These are phyloP conservation scores for Ianthella basta DNA, from an alignment of 37 sponge, comb jelly and placozoan species.

Conservation along the genomic window DNA sequence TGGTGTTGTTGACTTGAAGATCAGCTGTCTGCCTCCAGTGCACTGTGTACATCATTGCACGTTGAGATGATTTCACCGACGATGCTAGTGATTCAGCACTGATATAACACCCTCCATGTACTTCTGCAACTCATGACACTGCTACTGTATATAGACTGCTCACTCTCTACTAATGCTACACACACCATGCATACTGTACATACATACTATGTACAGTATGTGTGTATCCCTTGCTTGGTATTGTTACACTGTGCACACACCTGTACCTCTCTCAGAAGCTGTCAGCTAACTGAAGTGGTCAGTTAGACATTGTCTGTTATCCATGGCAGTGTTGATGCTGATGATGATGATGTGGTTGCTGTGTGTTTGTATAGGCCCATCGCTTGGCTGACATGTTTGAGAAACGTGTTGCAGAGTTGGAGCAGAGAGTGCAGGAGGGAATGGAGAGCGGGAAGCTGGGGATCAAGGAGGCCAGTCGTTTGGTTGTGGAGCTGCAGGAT, in stretches of 20 bases:
- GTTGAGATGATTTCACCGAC: too few relatives aligned
- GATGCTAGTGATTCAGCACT: too few relatives aligned
- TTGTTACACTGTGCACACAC: background rate
- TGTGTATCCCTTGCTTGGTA: background rate
- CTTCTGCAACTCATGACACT: too few relatives aligned
- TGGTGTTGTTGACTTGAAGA: too few relatives aligned
- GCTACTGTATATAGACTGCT: too few relatives aligned
- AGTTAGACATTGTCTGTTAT: background rate
- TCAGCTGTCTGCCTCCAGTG: too few relatives aligned
- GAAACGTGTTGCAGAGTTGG: conserved; percentile 47
- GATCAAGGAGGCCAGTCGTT: conserved; percentile 55
- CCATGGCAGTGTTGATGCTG: too few relatives aligned
- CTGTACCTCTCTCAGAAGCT: background rate
- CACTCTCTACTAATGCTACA: too few relatives aligned
- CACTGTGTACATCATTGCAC: too few relatives aligned
- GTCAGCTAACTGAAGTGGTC: background rate
- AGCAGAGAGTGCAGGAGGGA: conserved; percentile 22
- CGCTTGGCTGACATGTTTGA: conserved; percentile 50
- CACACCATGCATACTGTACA: too few relatives aligned
- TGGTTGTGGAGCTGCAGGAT: conserved; percentile 64
- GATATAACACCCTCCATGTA: too few relatives aligned
- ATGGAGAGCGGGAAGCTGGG: conserved; percentile 41
- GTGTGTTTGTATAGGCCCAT: conserved; percentile 57
- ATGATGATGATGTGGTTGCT: background rate
- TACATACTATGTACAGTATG: too few relatives aligned